Conservation (phyloP, 2,888 invertebrate species). For the Imbricaverruca yamaguchii region DNA sequence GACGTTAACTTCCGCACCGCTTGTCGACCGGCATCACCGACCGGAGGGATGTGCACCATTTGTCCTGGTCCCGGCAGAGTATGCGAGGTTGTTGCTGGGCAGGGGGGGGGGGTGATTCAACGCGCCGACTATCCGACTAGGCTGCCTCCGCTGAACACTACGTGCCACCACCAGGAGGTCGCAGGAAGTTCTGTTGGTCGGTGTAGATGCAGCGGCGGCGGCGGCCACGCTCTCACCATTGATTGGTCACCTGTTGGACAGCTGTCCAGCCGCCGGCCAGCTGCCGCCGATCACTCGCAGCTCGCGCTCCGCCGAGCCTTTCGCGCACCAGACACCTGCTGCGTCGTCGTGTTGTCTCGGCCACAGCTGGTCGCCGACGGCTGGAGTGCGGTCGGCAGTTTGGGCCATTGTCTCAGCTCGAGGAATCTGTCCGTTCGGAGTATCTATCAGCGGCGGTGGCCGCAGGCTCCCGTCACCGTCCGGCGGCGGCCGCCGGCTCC, state of each 20-base stretch:
- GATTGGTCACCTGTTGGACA: neutral
- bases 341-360: neutral
- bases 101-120: neutral
- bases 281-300: neutral
- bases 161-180: neutral
- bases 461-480: too few relatives aligned
- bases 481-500: too few relatives aligned
- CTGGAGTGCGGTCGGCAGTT: too few relatives aligned
- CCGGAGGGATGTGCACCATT: too few relatives aligned
- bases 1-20: too few relatives aligned
- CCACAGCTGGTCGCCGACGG: too few relatives aligned
- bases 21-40: too few relatives aligned
- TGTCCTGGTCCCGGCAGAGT: too few relatives aligned
- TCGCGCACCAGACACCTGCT: neutral
- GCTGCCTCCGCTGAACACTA: neutral
- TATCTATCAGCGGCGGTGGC: too few relatives aligned
- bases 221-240: neutral
- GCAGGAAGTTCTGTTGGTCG: neutral
- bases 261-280: neutral
- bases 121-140: neutral
- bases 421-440: too few relatives aligned
- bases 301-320: neutral
- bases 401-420: too few relatives aligned
- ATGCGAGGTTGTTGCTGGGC: too few relatives aligned
- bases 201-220: neutral